phyloP scores from a whole-genome alignment of 2,797 vertebrate genomes.

The Remorina albescens region DNA sequence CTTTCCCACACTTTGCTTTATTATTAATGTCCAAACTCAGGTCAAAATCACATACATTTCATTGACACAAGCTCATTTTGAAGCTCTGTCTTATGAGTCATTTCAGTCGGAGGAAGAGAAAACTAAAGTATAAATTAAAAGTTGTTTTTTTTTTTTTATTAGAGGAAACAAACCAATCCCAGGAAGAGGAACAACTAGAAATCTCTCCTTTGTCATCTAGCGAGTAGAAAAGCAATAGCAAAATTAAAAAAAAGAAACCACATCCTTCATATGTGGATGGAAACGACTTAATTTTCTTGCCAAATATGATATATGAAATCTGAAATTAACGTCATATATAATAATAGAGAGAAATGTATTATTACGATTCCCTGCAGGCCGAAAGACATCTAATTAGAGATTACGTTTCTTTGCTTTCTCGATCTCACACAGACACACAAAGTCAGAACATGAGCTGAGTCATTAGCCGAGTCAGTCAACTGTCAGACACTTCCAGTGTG shows the following conservation, averaged over 20 bases:
- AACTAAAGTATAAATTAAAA: no score
- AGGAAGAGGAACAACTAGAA: no score
- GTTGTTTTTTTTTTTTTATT: no score
- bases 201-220: neutral
- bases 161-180: no score
- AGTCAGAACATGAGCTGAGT: constrained; percentile 19
- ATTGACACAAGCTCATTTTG: neutral
- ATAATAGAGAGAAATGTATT: constrained; percentile 33
- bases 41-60: neutral
- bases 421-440: neutral
- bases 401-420: constrained; percentile 18
- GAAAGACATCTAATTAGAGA: constrained; percentile 31
- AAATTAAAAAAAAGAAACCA: constrained; percentile 1
- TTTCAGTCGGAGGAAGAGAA: no score
- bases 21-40: neutral
- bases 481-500: constrained; percentile 13
- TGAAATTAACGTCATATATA: constrained; percentile 33
- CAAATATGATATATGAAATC: constrained; percentile 11
- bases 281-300: constrained; percentile 16
- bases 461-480: constrained; percentile 15
- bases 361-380: constrained; percentile 1
- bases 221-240: neutral
- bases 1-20: neutral
- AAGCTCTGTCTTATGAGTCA: no score
- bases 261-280: neutral